Evolutionary conservation across 2,888 invertebrate species (phyloP), one percentile per base, ranked within the genome.

Genomic region (Megastigmus dorsalis): DNA sequence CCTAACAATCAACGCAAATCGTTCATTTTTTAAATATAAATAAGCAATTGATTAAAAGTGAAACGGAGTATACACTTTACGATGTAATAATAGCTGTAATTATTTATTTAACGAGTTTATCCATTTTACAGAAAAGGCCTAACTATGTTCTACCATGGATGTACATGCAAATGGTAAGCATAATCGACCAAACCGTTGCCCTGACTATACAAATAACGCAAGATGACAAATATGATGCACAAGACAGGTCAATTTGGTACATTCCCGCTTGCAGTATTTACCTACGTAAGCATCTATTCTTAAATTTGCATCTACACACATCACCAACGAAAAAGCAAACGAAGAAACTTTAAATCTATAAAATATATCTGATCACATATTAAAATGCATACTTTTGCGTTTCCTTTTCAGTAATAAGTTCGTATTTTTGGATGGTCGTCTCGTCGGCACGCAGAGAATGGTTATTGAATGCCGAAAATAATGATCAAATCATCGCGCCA

Each of bases 401-500:
- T n/a, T 50, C 62, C 4, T 36, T 80, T 79, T 1, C 77, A 87
- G 88, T 85, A 60, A 48, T 82, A 9, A 81, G 82, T 65, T 74
- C 79, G 28, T 88, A 85, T 74, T 84, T 85, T 57, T 87, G 87
- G 85, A 81, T 82, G 80, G 71, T 84, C 20, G 85, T 88, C 5
- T 84, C 83, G 68, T 73, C 80, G n/a, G 85, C 85, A 2, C 83
- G 83, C 50, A 82, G 78, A 41, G 82, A 84, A 69, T 85, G 84
- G 84, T 43, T 76, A 6, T 10, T 60, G 15, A 72, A 72, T 62
- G 70, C 41, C 9, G 45, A 41, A n/a, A 28, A 57, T 7, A 7
- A 28, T 26, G 50, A 57, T 2, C 18, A 36, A 7, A 26, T 33
- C 5, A 18, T 6, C 1, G 15, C 28, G 7, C 2, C 26, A 0